These are phyloP conservation scores for Hirudinaria manillensis DNA, from an alignment of 2,888 invertebrate genomes.

Conservation along the genomic window DNA sequence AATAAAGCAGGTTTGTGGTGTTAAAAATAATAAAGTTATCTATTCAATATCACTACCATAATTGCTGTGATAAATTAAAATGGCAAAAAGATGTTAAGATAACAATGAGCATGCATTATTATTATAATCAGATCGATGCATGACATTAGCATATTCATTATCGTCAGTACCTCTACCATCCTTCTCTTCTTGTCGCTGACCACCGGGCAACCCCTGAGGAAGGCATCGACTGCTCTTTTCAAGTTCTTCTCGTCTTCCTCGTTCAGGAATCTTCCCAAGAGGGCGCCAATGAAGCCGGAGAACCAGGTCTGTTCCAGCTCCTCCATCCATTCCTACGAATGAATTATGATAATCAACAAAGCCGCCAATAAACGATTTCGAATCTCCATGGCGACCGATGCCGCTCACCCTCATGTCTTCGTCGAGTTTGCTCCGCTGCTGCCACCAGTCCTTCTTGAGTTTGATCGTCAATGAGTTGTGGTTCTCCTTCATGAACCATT, in stretches of 20 bases:
- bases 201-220: slow-evolving; percentile 22
- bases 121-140: too few species aligned
- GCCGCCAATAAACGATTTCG: too few species aligned
- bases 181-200: not conserved
- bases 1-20: too few species aligned
- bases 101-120: too few species aligned
- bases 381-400: too few species aligned
- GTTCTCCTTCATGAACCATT: slow-evolving; percentile 41
- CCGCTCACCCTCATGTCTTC: slow-evolving; percentile 41
- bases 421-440: slow-evolving; percentile 40
- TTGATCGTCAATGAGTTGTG: slow-evolving; percentile 41
- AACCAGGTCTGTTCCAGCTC: slow-evolving; percentile 26
- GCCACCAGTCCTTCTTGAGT: slow-evolving; percentile 46
- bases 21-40: not conserved
- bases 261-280: slow-evolving; percentile 18
- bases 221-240: slow-evolving; percentile 11
- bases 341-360: not conserved
- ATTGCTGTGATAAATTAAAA: not conserved
- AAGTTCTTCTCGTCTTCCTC: slow-evolving; percentile 8
- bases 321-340: slow-evolving; percentile 20
- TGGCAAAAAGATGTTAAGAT: not conserved
- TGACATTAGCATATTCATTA: too few species aligned
- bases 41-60: not conserved
- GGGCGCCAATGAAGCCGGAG: slow-evolving; percentile 16
- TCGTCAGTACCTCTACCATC: not conserved